Evolutionary conservation across 2,888 invertebrate species (phyloP).

Genomic region (Hirtodrosophila duncani): DNA sequence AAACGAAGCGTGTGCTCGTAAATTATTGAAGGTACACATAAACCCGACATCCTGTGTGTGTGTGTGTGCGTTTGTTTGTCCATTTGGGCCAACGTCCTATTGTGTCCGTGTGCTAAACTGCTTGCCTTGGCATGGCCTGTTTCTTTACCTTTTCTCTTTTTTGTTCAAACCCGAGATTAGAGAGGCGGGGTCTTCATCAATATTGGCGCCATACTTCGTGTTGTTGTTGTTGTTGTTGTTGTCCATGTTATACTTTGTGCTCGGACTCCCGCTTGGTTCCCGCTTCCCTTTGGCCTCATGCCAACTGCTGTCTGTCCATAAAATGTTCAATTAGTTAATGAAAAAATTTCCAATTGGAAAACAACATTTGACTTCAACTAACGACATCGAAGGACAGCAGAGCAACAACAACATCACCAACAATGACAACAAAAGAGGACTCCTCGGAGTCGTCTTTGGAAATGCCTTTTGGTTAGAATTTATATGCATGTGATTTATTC

Average conservation of each 20-base stretch:
- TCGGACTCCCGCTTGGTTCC: slow-evolving; percentile 5
- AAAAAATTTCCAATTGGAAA: slow-evolving; percentile 73
- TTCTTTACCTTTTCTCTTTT: slow-evolving; percentile 42
- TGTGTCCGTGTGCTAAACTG: slow-evolving; percentile 44
- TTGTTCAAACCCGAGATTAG: no score
- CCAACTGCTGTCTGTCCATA: slow-evolving; percentile 39
- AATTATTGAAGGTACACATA: slow-evolving; percentile 48
- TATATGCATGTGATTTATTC: slow-evolving; percentile 72
- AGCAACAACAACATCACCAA: slow-evolving; percentile 4
- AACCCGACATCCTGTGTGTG: slow-evolving; percentile 9
- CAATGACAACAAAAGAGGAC: slow-evolving; percentile 1
- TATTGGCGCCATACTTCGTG: slow-evolving; percentile 55
- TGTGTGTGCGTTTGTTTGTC: slow-evolving; percentile 35
- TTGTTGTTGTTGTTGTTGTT: slow-evolving; percentile 11
- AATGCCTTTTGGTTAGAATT: slow-evolving; percentile 61
- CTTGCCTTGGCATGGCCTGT: slow-evolving; percentile 51
- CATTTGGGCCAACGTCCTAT: slow-evolving; percentile 72
- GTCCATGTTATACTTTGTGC: slow-evolving; percentile 10
- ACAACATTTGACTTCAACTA: slow-evolving; percentile 67
- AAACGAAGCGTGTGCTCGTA: slow-evolving; percentile 62
- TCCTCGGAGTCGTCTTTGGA: not conserved
- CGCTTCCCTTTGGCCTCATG: not conserved
- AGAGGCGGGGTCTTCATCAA: no score
- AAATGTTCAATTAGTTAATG: slow-evolving; percentile 77
- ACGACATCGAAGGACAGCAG: slow-evolving; percentile 37